Evolutionary conservation across 2,888 invertebrate species (phyloP).

Genomic region (Rotaria magnacalcarata): DNA sequence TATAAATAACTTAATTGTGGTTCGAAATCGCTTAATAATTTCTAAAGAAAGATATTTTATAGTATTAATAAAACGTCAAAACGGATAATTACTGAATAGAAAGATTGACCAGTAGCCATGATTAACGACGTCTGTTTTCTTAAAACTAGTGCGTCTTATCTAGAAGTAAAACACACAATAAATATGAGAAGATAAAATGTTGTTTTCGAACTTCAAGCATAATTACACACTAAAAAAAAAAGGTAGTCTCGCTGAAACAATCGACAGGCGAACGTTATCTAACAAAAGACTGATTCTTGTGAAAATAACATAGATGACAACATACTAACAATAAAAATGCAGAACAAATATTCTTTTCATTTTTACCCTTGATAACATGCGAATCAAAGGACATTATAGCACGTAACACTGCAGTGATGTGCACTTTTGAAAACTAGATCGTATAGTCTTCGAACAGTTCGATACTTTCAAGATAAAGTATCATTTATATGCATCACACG

Average conservation of each 20-base stretch:
- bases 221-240: background rate
- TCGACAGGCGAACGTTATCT: background rate
- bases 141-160: background rate
- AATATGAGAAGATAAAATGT: background rate
- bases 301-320: background rate
- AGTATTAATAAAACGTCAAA: too few relatives aligned
- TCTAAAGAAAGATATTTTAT: background rate
- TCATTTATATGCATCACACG: too few relatives aligned
- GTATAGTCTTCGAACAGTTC: too few relatives aligned
- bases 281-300: background rate
- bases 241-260: background rate
- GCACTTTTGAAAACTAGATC: too few relatives aligned
- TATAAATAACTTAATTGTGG: background rate
- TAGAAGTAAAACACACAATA: background rate
- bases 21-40: background rate
- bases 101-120: background rate
- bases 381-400: background rate
- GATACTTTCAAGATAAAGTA: too few relatives aligned
- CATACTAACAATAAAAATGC: background rate
- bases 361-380: background rate
- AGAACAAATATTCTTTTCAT: background rate
- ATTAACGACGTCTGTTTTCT: background rate
- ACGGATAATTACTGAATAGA: background rate
- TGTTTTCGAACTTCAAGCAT: background rate
- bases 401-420: background rate